Evolutionary conservation across 2,113 vertebrate species (phyloP), one percentile per base, ranked within the genome.

Genomic region (Nestor notabilis): DNA sequence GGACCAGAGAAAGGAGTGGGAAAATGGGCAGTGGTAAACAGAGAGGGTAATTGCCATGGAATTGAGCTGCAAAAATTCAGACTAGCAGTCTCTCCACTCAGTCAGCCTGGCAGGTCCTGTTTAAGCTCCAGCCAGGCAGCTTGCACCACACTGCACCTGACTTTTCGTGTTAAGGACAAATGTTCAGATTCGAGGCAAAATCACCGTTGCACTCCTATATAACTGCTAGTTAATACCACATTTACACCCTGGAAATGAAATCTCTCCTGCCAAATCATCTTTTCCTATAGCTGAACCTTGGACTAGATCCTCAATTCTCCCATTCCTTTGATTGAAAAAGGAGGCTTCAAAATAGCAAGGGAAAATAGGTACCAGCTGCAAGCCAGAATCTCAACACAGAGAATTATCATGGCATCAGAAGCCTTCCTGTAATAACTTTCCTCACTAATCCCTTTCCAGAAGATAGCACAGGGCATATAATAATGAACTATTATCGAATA

Each of bases 141-240:
- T 69, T 61, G 49, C 1, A 0, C 11, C 28, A 28, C 31, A 5
- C 4, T 43, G 33, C 17, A 27, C 27, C 52, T 3, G 0, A 28
- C 23, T 11, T 11, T 63, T 58, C 63, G 39, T 39, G 24, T 21
- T 61, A 47, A 49, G 25, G 41, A 39, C 18, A 61, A 66, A 81
- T 5, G 8, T 55, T 63, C 63, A 66, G 6, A 13, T 55, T 31
- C 2, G 6, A 55, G 75, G 27, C 23, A 61, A 61, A 78, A 44
- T 0, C 63, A 77, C 10, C 9, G 7, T 2, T 52, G 23, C 15
- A 20, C 23, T 63, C 29, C n/a, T 66, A 7, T 61, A 6, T 71
- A 60, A 76, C 41, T 65, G 44, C 41, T 49, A 80, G 15, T 10
- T 61, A 28, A 80, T 25, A 66, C 28, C 33, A 50, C 11, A 41